phyloP scores from a whole-genome alignment of 2,113 vertebrate species.

The Turnix velox region DNA sequence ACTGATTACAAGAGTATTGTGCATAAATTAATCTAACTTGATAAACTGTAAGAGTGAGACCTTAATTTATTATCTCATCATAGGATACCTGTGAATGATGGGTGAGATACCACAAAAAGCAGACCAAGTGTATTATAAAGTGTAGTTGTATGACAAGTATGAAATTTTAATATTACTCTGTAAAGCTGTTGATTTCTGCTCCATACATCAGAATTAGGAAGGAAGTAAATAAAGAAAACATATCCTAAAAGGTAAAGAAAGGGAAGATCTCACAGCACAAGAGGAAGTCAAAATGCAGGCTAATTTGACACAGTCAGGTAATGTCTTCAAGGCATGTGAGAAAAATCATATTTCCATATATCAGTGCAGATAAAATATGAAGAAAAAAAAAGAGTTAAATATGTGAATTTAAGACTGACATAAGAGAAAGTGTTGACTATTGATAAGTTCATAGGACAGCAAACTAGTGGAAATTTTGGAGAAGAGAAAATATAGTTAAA shows the following conservation, averaged over 20 bases:
- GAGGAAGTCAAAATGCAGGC: neutral
- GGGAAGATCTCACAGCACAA: neutral
- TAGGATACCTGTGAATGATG: neutral
- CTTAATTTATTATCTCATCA: neutral
- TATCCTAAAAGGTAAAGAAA: neutral
- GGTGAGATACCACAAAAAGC: neutral
- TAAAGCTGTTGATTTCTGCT: neutral
- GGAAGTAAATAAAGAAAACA: neutral
- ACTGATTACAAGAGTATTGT: neutral
- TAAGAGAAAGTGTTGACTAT: neutral
- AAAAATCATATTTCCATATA: neutral
- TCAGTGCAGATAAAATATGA: neutral
- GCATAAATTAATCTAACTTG: neutral
- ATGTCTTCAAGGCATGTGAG: neutral
- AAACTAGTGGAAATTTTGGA: neutral
- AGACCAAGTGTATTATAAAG: neutral
- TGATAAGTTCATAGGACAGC: neutral
- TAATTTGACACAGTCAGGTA: neutral
- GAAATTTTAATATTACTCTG: neutral
- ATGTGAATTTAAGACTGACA: neutral
- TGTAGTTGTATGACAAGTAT: neutral
- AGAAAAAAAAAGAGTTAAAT: neutral
- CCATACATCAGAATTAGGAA: neutral
- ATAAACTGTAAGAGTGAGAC: neutral
- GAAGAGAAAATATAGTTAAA: neutral